Evolutionary conservation across 1,140 invertebrate genomes (phyloP), one percentile per base, ranked within the genome.

Genomic region (Dendroctonus ponderosae): DNA sequence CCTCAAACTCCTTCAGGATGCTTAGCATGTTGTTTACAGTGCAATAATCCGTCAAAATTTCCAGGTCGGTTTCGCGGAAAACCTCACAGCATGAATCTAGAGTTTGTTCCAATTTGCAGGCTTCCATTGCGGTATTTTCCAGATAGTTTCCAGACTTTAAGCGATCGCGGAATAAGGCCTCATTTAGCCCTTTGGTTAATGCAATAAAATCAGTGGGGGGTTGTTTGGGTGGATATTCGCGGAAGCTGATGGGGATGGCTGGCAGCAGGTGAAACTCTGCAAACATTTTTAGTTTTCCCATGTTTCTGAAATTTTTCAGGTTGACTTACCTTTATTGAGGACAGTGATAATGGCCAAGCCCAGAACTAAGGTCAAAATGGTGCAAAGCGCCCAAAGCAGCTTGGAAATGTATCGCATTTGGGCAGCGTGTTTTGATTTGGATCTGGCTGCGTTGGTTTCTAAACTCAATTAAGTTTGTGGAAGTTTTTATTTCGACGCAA

Each of bases 291-390:
- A 9, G 12, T 11, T 46, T 46, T 46, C 8, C 8, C 12, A 3
- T 46, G 43, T 46, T 52, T 9, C 1, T 11, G 26, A 52, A 52
- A 1, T 52, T 5, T 15, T 52, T 52, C 2, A 52, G 8, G 50
- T 61, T 9, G 26, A 46, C 46, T 63, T 56, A 69, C 67, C 58
- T 64, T 65, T 58, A 43, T 69, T 42, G 37, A 69, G 14, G 43
- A 54, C 46, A 37, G 44, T 57, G 7, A 56, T 11, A 5, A 61
- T 54, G 5, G 52, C 11, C 26, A 65, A 42, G 9, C 38, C 39
- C 0, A 69, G 7, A 14, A 63, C 15, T 9, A 68, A 9, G 38
- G 61, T 5, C 37, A 69, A 9, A 37, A 60, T 26, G 1, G 52
- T 40, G 48, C 62, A 57, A 14, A 69, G 37, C 15, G 37, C 40